A percentile compares a stretch with the other conserved stretches of the same genome.
Conservation (phyloP, 2,888 invertebrate species). For the Cryptosula pallasiana region DNA sequence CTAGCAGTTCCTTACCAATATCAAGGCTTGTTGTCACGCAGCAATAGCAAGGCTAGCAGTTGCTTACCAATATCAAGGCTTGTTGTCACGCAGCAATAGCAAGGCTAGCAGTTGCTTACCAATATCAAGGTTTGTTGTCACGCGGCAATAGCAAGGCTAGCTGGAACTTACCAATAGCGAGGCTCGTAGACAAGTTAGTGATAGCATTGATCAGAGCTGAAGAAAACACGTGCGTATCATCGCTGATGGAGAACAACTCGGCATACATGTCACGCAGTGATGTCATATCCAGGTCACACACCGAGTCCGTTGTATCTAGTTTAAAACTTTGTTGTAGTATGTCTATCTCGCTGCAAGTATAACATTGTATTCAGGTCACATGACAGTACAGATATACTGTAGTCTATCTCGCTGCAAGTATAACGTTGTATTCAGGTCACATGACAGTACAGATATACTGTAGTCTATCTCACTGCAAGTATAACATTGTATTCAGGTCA, state of each 20-base stretch:
- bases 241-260: constrained; percentile 55
- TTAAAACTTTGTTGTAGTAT: constrained; percentile 8
- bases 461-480: constrained; percentile 12
- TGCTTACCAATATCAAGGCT: too few species aligned
- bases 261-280: constrained; percentile 68
- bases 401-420: constrained; percentile 11
- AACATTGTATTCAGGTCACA: background rate
- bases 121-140: too few species aligned
- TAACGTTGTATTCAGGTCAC: background rate
- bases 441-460: too few species aligned
- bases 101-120: too few species aligned
- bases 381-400: too few species aligned
- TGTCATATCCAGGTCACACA: constrained; percentile 36
- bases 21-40: too few species aligned
- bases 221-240: constrained; percentile 56
- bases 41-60: too few species aligned
- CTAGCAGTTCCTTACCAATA: too few species aligned
- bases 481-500: background rate
- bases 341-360: constrained; percentile 6
- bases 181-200: constrained; percentile 63
- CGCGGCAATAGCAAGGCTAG: too few species aligned
- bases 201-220: constrained; percentile 71
- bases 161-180: background rate
- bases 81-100: too few species aligned
- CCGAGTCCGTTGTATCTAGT: background rate